Evolutionary conservation across 2,113 vertebrate species (phyloP), one percentile per base, ranked within the genome.

Genomic region (Cricetomys ansorgei): DNA sequence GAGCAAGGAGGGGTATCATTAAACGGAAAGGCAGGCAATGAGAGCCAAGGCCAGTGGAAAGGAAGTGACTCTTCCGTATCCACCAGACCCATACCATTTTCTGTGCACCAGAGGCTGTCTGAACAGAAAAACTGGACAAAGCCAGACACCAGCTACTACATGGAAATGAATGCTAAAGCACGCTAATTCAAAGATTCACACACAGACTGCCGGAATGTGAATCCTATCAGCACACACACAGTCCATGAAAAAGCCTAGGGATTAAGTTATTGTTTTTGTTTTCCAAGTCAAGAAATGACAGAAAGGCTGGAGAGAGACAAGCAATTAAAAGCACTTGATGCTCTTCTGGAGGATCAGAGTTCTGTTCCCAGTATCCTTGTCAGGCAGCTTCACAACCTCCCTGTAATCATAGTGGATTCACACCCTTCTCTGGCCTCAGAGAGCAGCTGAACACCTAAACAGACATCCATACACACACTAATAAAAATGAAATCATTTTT

Each of bases 11-110:
- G 55, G 31, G 50, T 94, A 89, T 91, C 97, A 96, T 96, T 95
- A 96, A 96, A 96, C 6, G 21, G 96, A 96, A 96, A 96, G 90
- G 88, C 94, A 87, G 53, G 34, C 80, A 81, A 40, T 57, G 84
- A 93, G n/a, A 83, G 70, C 75, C 94, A 96, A 94, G 85, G 86
- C 65, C 90, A 94, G 59, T 70, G 65, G 67, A 97, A 95, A 96
- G 92, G 92, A 97, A 96, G 90, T 86, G 48, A 92, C 95, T 69
- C 45, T 65, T 87, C 23, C 53, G 72, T 40, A 79, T 86, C 72
- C 65, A 91, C 59, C 75, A 90, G 88, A 43, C 57, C 73, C 73
- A 83, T 48, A 85, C 29, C 76, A 72, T n/a, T 95, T 84, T 91
- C 83, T 79, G 50, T 31, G 55, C 34, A 40, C n/a, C 11, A 48